phyloP scores from a whole-genome alignment of 2,888 invertebrate species.

The Girardia tigrina region DNA sequence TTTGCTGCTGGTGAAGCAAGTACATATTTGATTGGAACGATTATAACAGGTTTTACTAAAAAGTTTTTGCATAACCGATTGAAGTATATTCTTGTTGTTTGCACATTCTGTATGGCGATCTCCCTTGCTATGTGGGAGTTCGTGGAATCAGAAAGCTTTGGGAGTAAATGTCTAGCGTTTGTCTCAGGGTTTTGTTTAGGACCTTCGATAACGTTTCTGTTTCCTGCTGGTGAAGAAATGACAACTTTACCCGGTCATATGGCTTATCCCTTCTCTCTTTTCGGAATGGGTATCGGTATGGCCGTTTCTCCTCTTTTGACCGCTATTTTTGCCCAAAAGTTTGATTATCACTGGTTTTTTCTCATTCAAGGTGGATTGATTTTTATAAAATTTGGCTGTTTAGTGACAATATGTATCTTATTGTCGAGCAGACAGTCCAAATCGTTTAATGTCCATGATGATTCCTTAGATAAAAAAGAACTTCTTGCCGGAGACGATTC shows the following conservation, averaged over 20 bases:
- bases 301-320: constrained; percentile 20
- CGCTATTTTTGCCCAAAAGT: constrained; percentile 17
- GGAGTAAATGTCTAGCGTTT: constrained; percentile 17
- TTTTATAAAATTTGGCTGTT: constrained; percentile 11
- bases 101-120: constrained; percentile 25
- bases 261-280: constrained; percentile 32
- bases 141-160: background rate
- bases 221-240: constrained; percentile 30
- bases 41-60: constrained; percentile 24
- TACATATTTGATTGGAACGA: constrained; percentile 29
- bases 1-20: constrained; percentile 32
- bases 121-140: constrained; percentile 14
- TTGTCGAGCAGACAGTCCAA: background rate
- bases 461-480: background rate
- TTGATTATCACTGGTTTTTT: constrained; percentile 28
- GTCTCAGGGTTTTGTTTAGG: constrained; percentile 28
- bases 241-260: constrained; percentile 32
- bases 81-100: constrained; percentile 1
- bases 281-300: constrained; percentile 33
- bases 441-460: background rate
- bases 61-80: constrained; percentile 26
- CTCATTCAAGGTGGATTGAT: constrained; percentile 26
- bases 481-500: background rate
- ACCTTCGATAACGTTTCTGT: constrained; percentile 31
- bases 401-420: background rate